Evolutionary conservation across 2,797 vertebrate species (phyloP).

Genomic region (Thalassophryne amazonica): DNA sequence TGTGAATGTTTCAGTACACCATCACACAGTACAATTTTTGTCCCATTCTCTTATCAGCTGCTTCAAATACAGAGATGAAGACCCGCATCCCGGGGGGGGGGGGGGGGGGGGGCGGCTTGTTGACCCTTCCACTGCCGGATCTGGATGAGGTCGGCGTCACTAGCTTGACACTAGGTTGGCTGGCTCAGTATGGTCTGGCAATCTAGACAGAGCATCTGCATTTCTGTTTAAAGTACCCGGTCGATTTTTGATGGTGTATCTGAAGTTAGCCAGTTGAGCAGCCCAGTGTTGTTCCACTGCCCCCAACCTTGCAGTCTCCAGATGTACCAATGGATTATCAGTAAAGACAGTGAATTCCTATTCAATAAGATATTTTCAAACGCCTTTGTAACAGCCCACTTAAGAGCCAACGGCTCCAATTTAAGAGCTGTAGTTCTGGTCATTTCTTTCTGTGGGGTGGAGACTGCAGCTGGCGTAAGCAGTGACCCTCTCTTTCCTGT

Average conservation of each 20-base stretch:
- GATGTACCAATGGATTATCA: background rate
- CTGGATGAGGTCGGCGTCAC: background rate
- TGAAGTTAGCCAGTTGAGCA: constrained; percentile 1
- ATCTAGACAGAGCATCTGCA: background rate
- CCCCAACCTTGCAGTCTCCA: background rate
- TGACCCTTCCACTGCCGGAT: background rate
- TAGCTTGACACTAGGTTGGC: too few species aligned
- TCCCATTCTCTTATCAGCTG: background rate
- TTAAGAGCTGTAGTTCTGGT: constrained; percentile 4
- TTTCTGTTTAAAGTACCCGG: background rate
- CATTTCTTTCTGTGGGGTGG: background rate
- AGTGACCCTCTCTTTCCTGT: background rate
- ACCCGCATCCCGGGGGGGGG: background rate
- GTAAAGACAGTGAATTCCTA: too few species aligned
- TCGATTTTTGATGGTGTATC: constrained; percentile 1
- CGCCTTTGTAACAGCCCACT: background rate
- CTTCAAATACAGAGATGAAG: background rate
- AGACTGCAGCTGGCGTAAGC: constrained; percentile 6
- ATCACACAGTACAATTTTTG: background rate
- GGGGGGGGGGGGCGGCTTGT: too few species aligned
- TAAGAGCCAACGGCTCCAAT: constrained; percentile 1
- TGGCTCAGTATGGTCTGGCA: background rate
- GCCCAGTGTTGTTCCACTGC: constrained; percentile 6
- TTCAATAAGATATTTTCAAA: constrained; percentile 9
- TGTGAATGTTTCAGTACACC: background rate